These are phyloP conservation scores for Esperia sulphurella DNA, from an alignment of 2,888 invertebrate species.

Conservation along the genomic window DNA sequence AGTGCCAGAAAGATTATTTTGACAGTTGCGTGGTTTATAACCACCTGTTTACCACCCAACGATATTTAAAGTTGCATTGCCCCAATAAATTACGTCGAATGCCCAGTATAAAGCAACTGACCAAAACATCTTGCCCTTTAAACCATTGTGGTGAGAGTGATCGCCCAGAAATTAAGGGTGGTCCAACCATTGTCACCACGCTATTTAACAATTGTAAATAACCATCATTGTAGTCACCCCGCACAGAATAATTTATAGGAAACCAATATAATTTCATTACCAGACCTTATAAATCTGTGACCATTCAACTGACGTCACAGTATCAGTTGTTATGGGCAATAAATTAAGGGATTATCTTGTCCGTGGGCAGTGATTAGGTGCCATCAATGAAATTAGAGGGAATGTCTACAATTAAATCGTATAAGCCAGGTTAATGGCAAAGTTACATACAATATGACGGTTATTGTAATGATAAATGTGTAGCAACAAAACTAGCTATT, in stretches of 20 bases:
- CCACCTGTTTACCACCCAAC: conserved; percentile 22
- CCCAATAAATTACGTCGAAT: conserved; percentile 38
- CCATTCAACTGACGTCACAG: conserved; percentile 64
- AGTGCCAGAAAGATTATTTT: neutral
- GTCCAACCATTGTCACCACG: conserved; percentile 48
- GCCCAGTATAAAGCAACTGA: conserved; percentile 18
- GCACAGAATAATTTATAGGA: conserved; percentile 56
- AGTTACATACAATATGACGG: conserved; percentile 30
- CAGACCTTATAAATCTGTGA: conserved; percentile 51
- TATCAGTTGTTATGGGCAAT: conserved; percentile 63
- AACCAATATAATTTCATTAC: conserved; percentile 74
- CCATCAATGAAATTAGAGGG: conserved; percentile 64
- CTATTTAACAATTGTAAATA: conserved; percentile 61
- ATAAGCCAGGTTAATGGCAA: conserved; percentile 64
- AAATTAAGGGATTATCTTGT: conserved; percentile 76
- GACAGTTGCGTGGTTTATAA: conserved; percentile 20
- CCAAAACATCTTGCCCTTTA: conserved; percentile 38
- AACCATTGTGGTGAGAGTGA: conserved; percentile 31
- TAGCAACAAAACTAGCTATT: too few relatives aligned
- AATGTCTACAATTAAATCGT: conserved; percentile 71
- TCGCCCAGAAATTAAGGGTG: conserved; percentile 57
- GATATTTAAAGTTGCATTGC: conserved; percentile 23
- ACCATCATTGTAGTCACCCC: conserved; percentile 50
- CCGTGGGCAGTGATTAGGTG: conserved; percentile 66
- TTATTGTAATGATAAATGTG: conserved; percentile 43